Percentiles rank a stretch among this genome's conserved stretches.
Conservation (phyloP, 2,888 invertebrate species). For the Coelogynopora nodosa region DNA sequence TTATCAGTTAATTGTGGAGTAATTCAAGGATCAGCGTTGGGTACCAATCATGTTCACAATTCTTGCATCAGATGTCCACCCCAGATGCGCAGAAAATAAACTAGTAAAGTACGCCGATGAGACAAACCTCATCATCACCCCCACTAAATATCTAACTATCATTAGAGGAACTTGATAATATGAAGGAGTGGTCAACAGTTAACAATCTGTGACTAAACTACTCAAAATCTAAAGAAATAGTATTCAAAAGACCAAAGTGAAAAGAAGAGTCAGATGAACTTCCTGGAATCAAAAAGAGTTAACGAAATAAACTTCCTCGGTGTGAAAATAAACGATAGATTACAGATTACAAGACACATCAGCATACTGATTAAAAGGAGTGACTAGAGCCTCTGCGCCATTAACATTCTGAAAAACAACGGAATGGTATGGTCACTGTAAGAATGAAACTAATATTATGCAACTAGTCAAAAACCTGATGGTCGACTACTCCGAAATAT, state of each 20-base stretch:
- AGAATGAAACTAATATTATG: constrained; percentile 18
- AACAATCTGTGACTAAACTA: no score
- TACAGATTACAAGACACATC: not conserved
- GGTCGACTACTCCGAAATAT: not conserved
- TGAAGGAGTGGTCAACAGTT: not conserved
- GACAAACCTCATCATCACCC: constrained; percentile 16
- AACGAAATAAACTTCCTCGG: constrained; percentile 7
- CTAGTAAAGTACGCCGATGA: constrained; percentile 18
- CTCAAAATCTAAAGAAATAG: not conserved
- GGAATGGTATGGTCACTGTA: not conserved
- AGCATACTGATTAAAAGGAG: constrained; percentile 19
- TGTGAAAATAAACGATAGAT: not conserved
- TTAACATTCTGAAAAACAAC: not conserved
- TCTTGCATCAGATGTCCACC: not conserved
- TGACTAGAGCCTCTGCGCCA: not conserved
- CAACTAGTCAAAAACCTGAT: constrained; percentile 17
- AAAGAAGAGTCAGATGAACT: not conserved
- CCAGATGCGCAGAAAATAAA: constrained; percentile 7
- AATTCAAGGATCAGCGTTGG: constrained; percentile 18
- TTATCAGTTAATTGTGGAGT: not conserved
- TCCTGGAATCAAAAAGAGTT: not conserved
- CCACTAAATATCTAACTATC: not conserved
- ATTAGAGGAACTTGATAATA: constrained; percentile 12
- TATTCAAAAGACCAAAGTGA: constrained; percentile 6
- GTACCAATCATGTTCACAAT: not conserved